Percentiles rank a stretch among this genome's conserved stretches.
phyloP scores from a whole-genome alignment of 1,140 invertebrate genomes.

The Agraylea sexmaculata region DNA sequence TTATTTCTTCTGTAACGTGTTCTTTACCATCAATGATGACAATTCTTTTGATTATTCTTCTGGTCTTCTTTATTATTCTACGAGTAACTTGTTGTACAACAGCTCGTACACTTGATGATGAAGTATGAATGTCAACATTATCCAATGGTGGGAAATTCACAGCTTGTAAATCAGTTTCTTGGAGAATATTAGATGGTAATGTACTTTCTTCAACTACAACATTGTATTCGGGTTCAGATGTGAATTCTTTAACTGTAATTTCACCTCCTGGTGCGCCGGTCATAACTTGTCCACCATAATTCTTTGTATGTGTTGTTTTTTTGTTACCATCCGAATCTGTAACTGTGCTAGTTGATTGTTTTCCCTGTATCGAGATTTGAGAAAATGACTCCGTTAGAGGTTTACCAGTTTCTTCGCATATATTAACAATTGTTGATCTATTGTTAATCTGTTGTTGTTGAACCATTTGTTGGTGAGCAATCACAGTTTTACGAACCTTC shows the following conservation, averaged over 20 bases:
- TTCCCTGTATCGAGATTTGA: conserved; percentile 49
- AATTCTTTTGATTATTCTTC: conserved; percentile 59
- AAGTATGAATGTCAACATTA: conserved; percentile 32
- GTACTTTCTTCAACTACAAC: conserved; percentile 40
- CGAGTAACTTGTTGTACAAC: conserved; percentile 69
- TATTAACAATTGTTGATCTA: conserved; percentile 26
- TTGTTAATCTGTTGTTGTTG: conserved; percentile 36
- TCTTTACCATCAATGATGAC: conserved; percentile 73
- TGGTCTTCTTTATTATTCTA: conserved; percentile 59
- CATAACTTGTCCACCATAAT: conserved; percentile 47
- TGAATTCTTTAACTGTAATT: conserved; percentile 50
- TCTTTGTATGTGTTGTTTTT: conserved; percentile 47
- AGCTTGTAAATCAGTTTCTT: conserved; percentile 39
- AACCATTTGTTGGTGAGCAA: conserved; percentile 40
- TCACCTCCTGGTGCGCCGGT: conserved; percentile 48
- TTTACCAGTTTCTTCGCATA: conserved; percentile 31
- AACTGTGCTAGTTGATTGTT: conserved; percentile 49
- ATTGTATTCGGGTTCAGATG: conserved; percentile 45
- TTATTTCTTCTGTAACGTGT: conserved; percentile 65
- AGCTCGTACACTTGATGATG: conserved; percentile 54
- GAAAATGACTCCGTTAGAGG: conserved; percentile 48
- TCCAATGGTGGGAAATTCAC: conserved; percentile 14
- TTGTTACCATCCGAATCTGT: conserved; percentile 48
- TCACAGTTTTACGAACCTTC: conserved; percentile 48
- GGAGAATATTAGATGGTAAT: conserved; percentile 42